These are phyloP conservation scores for Diachasma alloeum DNA, from an alignment of 1,140 invertebrate genomes.

Conservation along the genomic window DNA sequence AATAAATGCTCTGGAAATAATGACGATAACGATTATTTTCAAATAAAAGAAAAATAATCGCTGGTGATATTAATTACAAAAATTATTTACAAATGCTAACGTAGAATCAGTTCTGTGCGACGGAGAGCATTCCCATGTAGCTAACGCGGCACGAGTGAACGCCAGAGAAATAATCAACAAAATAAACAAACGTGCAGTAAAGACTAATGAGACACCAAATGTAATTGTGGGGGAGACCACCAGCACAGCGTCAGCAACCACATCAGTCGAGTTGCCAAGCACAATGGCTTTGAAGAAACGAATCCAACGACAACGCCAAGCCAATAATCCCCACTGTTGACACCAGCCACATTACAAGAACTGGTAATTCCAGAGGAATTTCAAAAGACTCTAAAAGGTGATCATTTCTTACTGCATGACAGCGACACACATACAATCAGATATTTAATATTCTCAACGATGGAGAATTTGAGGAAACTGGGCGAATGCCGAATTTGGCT, in stretches of 20 bases:
- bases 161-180: background rate
- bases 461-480: background rate
- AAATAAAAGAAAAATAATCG: too few relatives aligned
- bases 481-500: background rate
- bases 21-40: too few relatives aligned
- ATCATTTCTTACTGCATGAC: background rate
- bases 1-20: too few relatives aligned
- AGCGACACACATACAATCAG: background rate
- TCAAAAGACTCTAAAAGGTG: background rate
- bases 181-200: background rate
- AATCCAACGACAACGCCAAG: background rate
- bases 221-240: background rate
- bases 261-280: background rate
- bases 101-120: background rate
- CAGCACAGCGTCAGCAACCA: background rate
- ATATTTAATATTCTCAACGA: background rate
- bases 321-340: background rate
- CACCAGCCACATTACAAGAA: too few relatives aligned
- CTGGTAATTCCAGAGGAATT: background rate
- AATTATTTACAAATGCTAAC: too few relatives aligned
- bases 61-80: too few relatives aligned
- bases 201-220: background rate
- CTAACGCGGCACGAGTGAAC: conserved; percentile 33
- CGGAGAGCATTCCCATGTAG: background rate
- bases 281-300: background rate